Conservation (phyloP, 1,140 invertebrate species). For the Eulimnadia texana region DNA sequence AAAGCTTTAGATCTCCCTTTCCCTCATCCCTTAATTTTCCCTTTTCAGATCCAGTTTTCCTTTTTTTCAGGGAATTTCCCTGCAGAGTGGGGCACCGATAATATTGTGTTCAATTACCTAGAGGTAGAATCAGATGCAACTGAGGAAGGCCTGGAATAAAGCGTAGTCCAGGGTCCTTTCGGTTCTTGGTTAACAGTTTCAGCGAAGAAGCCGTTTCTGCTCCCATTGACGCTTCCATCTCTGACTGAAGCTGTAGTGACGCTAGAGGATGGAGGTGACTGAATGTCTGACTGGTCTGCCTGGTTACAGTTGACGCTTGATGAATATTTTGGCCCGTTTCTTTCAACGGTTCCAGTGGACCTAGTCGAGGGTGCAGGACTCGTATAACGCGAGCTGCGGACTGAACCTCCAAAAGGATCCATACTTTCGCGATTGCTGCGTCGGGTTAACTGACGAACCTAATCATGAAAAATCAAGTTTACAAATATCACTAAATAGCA, state of each 20-base stretch:
- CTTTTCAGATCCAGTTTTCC: too few species aligned
- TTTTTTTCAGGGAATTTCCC: too few species aligned
- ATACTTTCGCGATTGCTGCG: background rate
- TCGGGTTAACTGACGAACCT: slow-evolving; percentile 15
- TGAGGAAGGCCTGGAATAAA: background rate
- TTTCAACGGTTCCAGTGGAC: background rate
- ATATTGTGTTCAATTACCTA: too few species aligned
- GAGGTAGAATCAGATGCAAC: background rate
- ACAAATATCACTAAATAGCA: slow-evolving; percentile 26
- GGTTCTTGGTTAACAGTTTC: background rate
- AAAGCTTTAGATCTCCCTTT: too few species aligned
- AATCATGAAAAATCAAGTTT: slow-evolving; percentile 41
- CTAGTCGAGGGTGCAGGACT: slow-evolving; percentile 6
- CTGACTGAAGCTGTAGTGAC: background rate
- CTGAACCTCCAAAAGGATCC: slow-evolving; percentile 18
- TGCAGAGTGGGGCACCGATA: too few species aligned
- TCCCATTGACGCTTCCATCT: slow-evolving; percentile 1
- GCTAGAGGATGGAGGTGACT: background rate
- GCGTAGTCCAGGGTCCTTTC: background rate
- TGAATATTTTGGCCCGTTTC: background rate
- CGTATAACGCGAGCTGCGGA: slow-evolving; percentile 3
- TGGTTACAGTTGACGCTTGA: background rate
- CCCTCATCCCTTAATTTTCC: too few species aligned
- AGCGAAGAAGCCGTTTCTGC: background rate
- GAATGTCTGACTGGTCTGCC: background rate